phyloP scores from a whole-genome alignment of 1,140 invertebrate genomes.

The Cyclargus thomasi region DNA sequence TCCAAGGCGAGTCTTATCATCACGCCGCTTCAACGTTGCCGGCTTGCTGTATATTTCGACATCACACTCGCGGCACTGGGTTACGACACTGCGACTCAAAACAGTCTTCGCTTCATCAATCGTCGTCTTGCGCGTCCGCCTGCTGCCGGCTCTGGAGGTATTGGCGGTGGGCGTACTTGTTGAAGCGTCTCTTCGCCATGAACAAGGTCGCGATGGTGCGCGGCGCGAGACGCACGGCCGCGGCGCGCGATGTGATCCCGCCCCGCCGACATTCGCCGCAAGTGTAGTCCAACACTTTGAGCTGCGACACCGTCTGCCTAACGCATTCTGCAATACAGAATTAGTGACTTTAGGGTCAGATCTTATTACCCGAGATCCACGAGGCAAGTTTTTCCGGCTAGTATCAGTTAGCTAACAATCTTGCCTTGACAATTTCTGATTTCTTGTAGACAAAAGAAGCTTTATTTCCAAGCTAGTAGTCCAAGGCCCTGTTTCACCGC shows the following conservation, averaged over 20 bases:
- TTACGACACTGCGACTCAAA: background rate
- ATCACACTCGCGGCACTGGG: background rate
- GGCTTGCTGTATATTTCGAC: too few relatives aligned
- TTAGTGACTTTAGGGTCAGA: too few relatives aligned
- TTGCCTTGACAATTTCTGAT: too few relatives aligned
- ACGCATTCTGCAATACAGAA: conserved; percentile 58
- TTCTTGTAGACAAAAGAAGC: too few relatives aligned
- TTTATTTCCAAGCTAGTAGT: too few relatives aligned
- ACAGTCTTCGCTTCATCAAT: conserved; percentile 23
- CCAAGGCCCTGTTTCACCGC: too few relatives aligned
- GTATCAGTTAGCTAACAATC: too few relatives aligned
- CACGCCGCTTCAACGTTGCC: too few relatives aligned
- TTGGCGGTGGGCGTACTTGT: conserved; percentile 70
- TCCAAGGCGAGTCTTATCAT: too few relatives aligned
- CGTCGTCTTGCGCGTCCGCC: conserved; percentile 23
- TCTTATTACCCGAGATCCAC: too few relatives aligned
- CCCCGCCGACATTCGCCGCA: conserved; percentile 67
- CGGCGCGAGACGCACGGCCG: conserved; percentile 62
- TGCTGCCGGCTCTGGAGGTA: conserved; percentile 49
- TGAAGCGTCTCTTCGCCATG: conserved; percentile 71
- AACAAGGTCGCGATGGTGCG: conserved; percentile 67
- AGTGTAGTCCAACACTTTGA: conserved; percentile 70
- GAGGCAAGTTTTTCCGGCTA: too few relatives aligned
- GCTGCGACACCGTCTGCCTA: conserved; percentile 52
- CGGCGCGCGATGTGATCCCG: conserved; percentile 65